Percentiles rank a stretch among this genome's conserved stretches.
These are phyloP conservation scores for Mythimna albipuncta DNA, from an alignment of 2,888 invertebrate genomes.

Conservation along the genomic window DNA sequence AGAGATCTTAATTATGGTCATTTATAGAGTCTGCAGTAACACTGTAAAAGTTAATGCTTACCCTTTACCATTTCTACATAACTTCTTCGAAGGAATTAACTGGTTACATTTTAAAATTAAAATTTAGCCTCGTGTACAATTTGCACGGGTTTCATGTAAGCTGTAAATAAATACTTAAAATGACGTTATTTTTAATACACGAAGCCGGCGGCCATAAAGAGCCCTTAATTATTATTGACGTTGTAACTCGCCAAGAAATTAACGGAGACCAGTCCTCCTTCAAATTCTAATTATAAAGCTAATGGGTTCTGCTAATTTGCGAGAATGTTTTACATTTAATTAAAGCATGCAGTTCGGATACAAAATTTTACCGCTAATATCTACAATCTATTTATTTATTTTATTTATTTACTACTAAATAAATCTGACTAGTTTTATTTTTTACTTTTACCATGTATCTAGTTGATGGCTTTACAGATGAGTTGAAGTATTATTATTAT, in stretches of 20 bases:
- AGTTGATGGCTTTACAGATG: background rate
- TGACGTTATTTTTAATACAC: background rate
- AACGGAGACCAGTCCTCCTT: conserved; percentile 7
- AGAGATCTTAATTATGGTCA: too few relatives aligned
- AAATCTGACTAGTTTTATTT: background rate
- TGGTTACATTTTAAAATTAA: background rate
- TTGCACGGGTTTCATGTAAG: background rate
- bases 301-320: conserved; percentile 8
- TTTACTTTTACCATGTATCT: background rate
- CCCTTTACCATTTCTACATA: background rate
- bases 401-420: background rate
- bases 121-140: background rate
- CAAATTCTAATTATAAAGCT: conserved; percentile 25
- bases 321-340: conserved; percentile 11
- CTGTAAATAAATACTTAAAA: conserved; percentile 5
- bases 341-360: background rate
- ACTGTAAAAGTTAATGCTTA: background rate
- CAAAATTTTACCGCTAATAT: background rate
- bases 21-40: too few relatives aligned
- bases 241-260: conserved; percentile 20
- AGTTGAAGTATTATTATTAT: background rate
- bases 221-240: conserved; percentile 9
- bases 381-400: background rate
- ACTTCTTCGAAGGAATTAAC: background rate
- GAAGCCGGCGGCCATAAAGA: conserved; percentile 1